Evolutionary conservation across 37 sponge, comb jelly and placozoan species (phyloP).

Genomic region (Beroe forskalii): DNA sequence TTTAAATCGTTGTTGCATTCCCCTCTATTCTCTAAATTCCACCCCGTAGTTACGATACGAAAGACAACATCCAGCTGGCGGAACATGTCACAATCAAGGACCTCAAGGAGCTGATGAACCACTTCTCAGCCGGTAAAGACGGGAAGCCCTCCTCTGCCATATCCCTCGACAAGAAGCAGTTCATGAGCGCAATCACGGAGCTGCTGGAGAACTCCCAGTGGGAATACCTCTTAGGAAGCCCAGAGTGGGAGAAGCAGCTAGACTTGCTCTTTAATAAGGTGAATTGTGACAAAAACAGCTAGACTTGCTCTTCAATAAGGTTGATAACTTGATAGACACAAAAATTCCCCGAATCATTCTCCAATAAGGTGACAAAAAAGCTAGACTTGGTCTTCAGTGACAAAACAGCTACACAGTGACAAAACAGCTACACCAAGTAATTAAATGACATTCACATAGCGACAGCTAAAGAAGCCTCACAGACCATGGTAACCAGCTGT

Average conservation of each 20-base stretch:
- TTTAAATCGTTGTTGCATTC: no score
- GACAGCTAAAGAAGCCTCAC: no score
- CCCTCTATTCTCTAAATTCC: not conserved
- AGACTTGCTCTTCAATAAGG: constrained; percentile 62
- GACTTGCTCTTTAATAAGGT: constrained; percentile 63
- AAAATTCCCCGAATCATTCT: no score
- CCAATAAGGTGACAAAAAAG: no score
- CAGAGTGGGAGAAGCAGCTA: constrained; percentile 43
- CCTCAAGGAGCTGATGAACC: constrained; percentile 54
- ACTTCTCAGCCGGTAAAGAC: constrained; percentile 2
- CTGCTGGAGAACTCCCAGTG: constrained; percentile 54
- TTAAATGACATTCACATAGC: no score
- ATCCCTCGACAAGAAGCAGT: constrained; percentile 9
- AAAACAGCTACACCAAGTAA: no score
- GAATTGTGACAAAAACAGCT: constrained; percentile 14
- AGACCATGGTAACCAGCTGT: no score
- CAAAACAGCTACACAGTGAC: no score
- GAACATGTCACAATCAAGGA: constrained; percentile 54
- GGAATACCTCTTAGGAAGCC: constrained; percentile 23
- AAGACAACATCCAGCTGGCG: constrained; percentile 63
- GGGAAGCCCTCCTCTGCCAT: constrained; percentile 16
- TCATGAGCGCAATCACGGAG: constrained; percentile 47
- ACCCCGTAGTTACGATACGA: constrained; percentile 21
- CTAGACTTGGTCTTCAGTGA: no score
- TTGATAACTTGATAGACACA: no score